A percentile compares a stretch with the other conserved stretches of the same genome.
These are phyloP conservation scores for Euplexia lucipara DNA, from an alignment of 2,888 invertebrate species.

Conservation along the genomic window DNA sequence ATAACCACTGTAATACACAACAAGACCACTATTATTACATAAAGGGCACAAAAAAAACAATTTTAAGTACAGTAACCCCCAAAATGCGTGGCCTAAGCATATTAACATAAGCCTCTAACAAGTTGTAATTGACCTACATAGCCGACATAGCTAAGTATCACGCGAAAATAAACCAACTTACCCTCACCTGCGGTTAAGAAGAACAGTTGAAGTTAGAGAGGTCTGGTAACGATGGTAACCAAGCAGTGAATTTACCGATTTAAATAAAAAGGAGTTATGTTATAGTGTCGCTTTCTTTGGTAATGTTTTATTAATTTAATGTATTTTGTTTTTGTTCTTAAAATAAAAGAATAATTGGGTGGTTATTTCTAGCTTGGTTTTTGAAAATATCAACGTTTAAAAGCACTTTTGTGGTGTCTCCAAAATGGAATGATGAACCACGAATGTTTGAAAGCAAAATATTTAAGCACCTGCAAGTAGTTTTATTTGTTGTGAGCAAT, in stretches of 20 bases:
- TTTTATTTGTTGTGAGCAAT: no score
- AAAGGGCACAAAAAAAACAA: constrained; percentile 45
- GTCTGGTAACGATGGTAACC: not conserved
- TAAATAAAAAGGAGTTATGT: constrained; percentile 53
- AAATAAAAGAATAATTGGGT: constrained; percentile 6
- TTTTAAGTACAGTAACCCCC: constrained; percentile 59
- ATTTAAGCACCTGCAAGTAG: no score
- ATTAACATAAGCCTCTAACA: constrained; percentile 63
- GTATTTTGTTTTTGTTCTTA: constrained; percentile 38
- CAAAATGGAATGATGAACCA: no score
- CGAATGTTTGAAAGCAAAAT: no score
- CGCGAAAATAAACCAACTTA: constrained; percentile 56
- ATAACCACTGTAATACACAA: constrained; percentile 27
- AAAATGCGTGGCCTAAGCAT: constrained; percentile 67
- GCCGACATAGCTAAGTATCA: constrained; percentile 49
- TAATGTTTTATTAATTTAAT: constrained; percentile 45
- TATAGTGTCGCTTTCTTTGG: constrained; percentile 43
- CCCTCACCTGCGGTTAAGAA: not conserved
- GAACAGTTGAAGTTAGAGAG: not conserved
- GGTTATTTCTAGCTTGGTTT: not conserved
- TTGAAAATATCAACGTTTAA: no score
- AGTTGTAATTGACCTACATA: constrained; percentile 62
- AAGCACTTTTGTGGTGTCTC: no score
- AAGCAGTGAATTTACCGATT: constrained; percentile 41
- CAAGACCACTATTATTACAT: constrained; percentile 52